These are phyloP conservation scores for Oppia nitens DNA, from an alignment of 1,140 invertebrate species.

Conservation along the genomic window DNA sequence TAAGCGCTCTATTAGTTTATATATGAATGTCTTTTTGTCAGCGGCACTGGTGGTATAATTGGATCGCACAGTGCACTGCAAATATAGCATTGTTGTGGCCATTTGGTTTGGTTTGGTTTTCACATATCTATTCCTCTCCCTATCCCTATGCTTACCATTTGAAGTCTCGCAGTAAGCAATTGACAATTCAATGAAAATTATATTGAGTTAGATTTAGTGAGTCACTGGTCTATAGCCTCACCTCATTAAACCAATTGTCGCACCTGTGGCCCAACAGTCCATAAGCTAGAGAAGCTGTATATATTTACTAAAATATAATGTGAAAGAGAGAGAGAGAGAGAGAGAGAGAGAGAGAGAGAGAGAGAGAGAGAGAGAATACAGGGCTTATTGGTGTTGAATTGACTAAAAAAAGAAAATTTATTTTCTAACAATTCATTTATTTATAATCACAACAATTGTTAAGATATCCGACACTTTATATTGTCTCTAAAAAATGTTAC, in stretches of 20 bases:
- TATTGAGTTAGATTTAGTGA: neutral
- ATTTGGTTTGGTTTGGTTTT: too few species aligned
- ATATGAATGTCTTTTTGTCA: neutral
- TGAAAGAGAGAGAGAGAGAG: neutral
- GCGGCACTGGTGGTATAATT: neutral
- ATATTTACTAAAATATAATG: too few species aligned
- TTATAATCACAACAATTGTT: too few species aligned
- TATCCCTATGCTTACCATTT: neutral
- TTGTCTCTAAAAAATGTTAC: too few species aligned
- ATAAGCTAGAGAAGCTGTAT: too few species aligned
- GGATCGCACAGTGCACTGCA: neutral
- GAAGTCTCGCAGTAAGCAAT: neutral
- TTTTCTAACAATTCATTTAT: too few species aligned
- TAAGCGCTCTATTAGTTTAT: neutral
- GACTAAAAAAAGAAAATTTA: too few species aligned
- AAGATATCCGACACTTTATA: too few species aligned
- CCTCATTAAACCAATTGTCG: neutral
- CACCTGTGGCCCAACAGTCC: neutral
- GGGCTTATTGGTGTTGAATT: too few species aligned
- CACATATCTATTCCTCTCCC: neutral
- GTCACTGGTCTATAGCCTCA: neutral
- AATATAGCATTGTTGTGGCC: too few species aligned
- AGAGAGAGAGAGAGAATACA: too few species aligned
- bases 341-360: neutral
- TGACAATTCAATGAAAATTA: neutral